Conservation (phyloP, 2,797 vertebrate genomes). For the Otus scops region DNA sequence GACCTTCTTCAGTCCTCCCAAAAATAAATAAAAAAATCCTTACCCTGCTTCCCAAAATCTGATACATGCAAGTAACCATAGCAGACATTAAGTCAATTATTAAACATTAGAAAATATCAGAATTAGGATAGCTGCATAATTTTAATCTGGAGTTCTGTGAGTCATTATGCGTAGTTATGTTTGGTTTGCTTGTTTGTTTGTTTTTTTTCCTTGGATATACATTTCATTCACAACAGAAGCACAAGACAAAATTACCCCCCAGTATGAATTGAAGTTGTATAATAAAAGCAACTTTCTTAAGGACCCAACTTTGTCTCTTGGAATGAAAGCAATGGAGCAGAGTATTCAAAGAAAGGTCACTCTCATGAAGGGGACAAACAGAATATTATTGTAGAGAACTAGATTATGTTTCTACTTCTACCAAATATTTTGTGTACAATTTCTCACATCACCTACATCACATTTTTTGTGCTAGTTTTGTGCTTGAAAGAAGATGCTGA, state of each 20-base stretch:
- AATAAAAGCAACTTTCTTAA: neutral
- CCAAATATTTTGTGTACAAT: neutral
- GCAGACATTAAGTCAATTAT: neutral
- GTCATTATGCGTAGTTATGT: neutral
- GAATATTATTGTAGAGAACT: neutral
- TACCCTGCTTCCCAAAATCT: neutral
- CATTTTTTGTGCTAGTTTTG: neutral
- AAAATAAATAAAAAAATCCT: neutral
- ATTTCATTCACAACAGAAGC: neutral
- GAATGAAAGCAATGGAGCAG: neutral
- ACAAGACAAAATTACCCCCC: neutral
- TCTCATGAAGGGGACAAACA: neutral
- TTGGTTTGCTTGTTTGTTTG: neutral
- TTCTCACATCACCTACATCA: neutral
- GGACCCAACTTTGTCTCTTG: neutral
- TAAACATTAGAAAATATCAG: neutral
- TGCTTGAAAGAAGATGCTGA: neutral
- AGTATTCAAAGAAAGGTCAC: neutral
- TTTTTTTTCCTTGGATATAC: neutral
- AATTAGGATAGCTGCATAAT: neutral
- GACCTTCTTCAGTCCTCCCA: neutral
- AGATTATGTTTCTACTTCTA: neutral
- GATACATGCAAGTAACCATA: accelerated
- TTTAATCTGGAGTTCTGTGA: neutral
- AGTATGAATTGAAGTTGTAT: neutral